Base-by-base conservation (phyloP, 2,113 vertebrate genomes). In the Grallaria varia region DNA sequence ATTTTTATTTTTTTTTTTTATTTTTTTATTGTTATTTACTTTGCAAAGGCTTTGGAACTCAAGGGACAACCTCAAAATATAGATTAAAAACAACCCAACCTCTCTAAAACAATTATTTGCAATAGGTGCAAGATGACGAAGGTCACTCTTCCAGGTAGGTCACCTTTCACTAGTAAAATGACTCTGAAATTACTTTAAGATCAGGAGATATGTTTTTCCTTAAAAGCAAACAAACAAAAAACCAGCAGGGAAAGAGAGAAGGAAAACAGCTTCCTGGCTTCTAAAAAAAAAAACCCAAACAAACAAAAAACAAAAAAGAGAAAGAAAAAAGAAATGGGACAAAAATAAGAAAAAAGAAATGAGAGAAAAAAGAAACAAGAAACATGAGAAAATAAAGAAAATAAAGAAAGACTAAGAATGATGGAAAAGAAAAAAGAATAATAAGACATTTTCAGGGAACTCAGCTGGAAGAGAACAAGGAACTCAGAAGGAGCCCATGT, bases 31-130 rank as follows among this genome's bases (percentile, higher is more conserved):
- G 20, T 42, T 49, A 37, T 60, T 91, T 71, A 22, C 50, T 82
- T 68, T 83, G 14, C 9, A 74, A 72, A 67, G 15, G 27, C 9
- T 84, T 59, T 63, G 20, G 13, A 68, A 71, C n/a, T 72, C 10
- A 14, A 55, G 20, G 23, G 25, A 71, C 4, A 87, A 21, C 30
- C 33, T 71, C 16, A 1, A 53, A 68, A 27, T 44, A 31, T 52
- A 10, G 17, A 25, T 6, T 12, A 9, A 9, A 30, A 33, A 31
- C 24, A 0, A 16, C 10, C 40, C 40, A 42, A 7, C 28, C 0
- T 4, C 28, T 60, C 69, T 62, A 60, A 69, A 87, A 53, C 7
- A 77, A 94, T n/a, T 59, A 89, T 62, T 80, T 84, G 63, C 53
- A 49, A 37, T 9, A 27, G 44, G 33, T 0, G 1, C 15, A 67